Evolutionary conservation across 1,140 invertebrate genomes (phyloP).

Genomic region (Mizuhopecten yessoensis): DNA sequence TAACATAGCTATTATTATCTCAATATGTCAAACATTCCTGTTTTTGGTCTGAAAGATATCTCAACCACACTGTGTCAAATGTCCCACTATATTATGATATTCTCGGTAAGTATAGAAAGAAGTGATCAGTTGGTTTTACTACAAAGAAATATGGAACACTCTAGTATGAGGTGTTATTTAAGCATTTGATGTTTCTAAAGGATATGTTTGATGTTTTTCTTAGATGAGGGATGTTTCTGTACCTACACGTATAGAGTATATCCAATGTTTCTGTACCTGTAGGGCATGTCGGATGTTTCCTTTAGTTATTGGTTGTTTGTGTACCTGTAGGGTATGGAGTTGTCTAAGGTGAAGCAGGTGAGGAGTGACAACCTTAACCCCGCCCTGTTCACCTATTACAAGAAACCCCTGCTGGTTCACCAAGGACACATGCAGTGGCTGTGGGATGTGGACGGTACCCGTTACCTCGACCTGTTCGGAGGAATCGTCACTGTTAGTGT

Average conservation of each 20-base stretch:
- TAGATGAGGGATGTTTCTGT: neutral
- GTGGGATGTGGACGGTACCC: conserved; percentile 92
- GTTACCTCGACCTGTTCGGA: conserved; percentile 97
- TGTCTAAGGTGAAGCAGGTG: conserved; percentile 73
- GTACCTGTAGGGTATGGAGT: conserved; percentile 80
- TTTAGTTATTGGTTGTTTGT: no score
- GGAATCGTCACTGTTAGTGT: conserved; percentile 98
- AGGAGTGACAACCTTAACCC: conserved; percentile 87
- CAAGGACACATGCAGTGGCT: conserved; percentile 93
- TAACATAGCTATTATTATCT: no score
- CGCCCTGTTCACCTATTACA: conserved; percentile 90
- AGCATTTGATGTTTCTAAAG: no score
- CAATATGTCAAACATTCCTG: neutral
- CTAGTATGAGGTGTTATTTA: neutral
- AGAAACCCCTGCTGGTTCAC: conserved; percentile 92
- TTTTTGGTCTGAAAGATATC: neutral
- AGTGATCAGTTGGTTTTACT: neutral
- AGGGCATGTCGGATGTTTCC: no score
- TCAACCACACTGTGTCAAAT: neutral
- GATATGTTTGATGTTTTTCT: neutral
- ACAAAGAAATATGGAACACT: neutral
- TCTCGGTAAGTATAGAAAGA: neutral
- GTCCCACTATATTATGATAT: neutral
- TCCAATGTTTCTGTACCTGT: conserved; percentile 57
- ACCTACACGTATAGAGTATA: no score